These are phyloP conservation scores for Sebastiscus albofasciatus DNA, from an alignment of 2,797 vertebrate species.

Conservation along the genomic window DNA sequence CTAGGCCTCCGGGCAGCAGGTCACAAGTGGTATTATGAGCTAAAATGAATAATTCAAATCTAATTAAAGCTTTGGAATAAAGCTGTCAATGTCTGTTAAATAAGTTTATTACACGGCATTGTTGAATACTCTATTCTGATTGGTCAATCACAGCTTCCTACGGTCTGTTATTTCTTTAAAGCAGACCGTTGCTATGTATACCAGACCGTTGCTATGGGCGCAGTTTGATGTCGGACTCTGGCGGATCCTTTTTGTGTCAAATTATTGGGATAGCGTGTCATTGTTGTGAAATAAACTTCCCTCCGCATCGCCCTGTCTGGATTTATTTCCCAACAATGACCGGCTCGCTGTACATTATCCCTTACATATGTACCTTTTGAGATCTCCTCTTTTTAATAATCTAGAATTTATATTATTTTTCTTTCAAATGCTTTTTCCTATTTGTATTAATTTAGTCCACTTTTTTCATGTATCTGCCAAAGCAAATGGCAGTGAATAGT, in stretches of 20 bases:
- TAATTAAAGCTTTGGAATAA: neutral
- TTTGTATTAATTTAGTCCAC: neutral
- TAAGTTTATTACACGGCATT: accelerated
- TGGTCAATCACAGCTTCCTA: neutral
- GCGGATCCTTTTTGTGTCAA: too few relatives aligned
- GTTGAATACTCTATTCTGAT: neutral
- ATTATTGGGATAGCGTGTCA: too few relatives aligned
- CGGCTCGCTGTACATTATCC: neutral
- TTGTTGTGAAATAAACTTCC: too few relatives aligned
- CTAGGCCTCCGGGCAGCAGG: neutral
- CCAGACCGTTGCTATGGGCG: too few relatives aligned
- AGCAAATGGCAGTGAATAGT: neutral
- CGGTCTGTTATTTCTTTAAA: neutral
- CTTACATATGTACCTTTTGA: neutral
- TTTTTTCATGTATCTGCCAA: neutral
- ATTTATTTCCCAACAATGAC: too few relatives aligned
- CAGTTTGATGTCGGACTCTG: too few relatives aligned
- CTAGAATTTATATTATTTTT: neutral
- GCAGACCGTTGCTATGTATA: too few relatives aligned
- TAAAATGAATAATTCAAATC: neutral
- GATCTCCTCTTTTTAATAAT: neutral
- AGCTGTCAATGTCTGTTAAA: neutral
- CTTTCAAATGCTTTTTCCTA: neutral
- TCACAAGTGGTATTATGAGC: neutral
- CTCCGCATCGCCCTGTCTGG: accelerated